These are phyloP conservation scores for Lasioglossum figueresi DNA, from an alignment of 2,888 invertebrate genomes.

Conservation along the genomic window DNA sequence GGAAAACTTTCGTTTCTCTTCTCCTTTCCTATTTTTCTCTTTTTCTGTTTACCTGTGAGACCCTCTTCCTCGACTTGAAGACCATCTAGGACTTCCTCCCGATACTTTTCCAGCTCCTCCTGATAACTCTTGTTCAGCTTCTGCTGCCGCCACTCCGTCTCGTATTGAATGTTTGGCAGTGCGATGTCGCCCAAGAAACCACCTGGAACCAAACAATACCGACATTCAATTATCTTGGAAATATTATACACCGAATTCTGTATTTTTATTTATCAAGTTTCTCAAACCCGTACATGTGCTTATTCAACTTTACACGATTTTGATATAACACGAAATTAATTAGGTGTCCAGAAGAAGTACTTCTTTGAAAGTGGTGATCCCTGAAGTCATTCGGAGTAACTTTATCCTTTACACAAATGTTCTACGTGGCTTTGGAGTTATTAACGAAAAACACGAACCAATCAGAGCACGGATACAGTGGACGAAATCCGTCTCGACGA, in stretches of 20 bases:
- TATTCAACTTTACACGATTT: not conserved
- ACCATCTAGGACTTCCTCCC: conserved; percentile 93
- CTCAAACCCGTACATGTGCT: not conserved
- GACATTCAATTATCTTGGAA: not conserved
- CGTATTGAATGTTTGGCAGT: conserved; percentile 87
- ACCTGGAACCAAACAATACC: conserved; percentile 85
- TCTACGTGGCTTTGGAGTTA: too few species aligned
- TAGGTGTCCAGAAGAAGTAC: too few species aligned
- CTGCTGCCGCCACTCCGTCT: conserved; percentile 85
- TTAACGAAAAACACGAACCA: too few species aligned
- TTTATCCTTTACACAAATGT: too few species aligned
- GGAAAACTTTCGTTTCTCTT: not conserved
- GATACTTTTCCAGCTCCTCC: conserved; percentile 92
- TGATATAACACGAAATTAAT: too few species aligned
- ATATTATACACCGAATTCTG: not conserved
- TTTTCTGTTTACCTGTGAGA: conserved; percentile 86
- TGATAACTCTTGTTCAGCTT: conserved; percentile 89
- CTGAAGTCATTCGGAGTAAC: too few species aligned
- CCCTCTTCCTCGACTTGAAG: conserved; percentile 94
- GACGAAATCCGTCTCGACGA: too few species aligned
- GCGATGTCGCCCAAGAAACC: conserved; percentile 94
- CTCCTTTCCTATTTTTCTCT: not conserved
- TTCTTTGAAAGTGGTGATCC: too few species aligned
- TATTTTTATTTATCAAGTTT: not conserved
- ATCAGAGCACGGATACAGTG: too few species aligned